Percentiles rank a stretch among this genome's conserved stretches.
Conservation (phyloP, 2,797 vertebrate genomes). For the Alouatta caraya region DNA sequence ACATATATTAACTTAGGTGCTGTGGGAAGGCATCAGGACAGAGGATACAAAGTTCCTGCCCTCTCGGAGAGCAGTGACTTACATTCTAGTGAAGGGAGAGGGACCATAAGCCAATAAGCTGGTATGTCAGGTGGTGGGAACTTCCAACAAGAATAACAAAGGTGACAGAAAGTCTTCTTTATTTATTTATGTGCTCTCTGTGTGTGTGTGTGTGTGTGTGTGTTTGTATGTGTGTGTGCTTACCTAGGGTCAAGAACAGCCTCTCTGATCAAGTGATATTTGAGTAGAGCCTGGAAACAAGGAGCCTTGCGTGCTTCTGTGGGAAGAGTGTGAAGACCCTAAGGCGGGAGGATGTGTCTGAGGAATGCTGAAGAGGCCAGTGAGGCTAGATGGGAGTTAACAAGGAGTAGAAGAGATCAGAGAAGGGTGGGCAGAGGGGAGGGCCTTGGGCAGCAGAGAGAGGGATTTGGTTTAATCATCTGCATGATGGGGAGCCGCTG, state of each 20-base stretch:
- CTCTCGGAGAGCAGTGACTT: background rate
- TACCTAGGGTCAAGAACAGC: background rate
- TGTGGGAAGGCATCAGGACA: background rate
- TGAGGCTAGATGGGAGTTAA: background rate
- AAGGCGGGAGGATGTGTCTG: background rate
- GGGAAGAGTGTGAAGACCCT: background rate
- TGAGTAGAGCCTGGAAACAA: background rate
- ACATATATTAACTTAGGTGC: background rate
- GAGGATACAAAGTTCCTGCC: background rate
- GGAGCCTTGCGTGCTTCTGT: background rate
- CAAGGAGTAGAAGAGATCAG: background rate
- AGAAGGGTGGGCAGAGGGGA: background rate
- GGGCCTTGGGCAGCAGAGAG: no score
- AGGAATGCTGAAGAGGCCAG: background rate
- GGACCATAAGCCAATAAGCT: background rate
- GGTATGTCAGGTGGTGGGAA: background rate
- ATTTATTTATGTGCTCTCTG: background rate
- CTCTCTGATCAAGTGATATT: background rate
- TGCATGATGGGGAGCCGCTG: background rate
- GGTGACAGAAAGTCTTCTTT: background rate
- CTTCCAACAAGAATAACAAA: background rate
- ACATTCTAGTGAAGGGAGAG: background rate
- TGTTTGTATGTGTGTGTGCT: background rate
- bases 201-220: background rate
- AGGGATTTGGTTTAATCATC: background rate